phyloP scores from a whole-genome alignment of 2,113 vertebrate species.

The Pteronura brasiliensis region DNA sequence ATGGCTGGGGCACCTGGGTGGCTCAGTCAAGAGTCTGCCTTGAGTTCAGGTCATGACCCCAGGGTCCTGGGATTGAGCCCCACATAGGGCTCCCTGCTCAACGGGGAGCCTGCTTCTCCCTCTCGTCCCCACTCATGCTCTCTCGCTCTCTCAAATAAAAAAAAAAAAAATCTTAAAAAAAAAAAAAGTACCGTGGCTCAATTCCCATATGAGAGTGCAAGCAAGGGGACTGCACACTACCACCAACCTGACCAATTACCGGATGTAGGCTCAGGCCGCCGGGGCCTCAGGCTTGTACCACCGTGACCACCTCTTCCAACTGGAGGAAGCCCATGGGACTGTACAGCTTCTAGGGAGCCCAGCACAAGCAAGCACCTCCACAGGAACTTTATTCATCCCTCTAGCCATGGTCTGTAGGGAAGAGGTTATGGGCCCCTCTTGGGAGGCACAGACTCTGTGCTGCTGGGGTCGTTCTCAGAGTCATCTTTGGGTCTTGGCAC shows the following conservation, averaged over 20 bases:
- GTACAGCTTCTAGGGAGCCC: background rate
- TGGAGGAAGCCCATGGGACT: background rate
- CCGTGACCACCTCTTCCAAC: background rate
- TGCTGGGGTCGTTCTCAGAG: constrained; percentile 49
- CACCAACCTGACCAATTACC: background rate
- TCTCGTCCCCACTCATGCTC: background rate
- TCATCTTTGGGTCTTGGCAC: constrained; percentile 44
- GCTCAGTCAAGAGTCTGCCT: background rate
- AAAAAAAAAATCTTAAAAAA: background rate
- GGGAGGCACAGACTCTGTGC: background rate
- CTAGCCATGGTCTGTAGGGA: background rate
- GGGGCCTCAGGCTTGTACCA: background rate
- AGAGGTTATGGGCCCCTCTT: background rate
- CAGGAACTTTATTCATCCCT: constrained; percentile 59
- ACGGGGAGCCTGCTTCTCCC: too few relatives aligned
- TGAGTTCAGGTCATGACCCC: background rate
- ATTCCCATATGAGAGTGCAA: background rate
- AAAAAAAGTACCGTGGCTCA: background rate
- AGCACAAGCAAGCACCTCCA: background rate
- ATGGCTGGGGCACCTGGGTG: background rate
- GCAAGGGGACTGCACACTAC: background rate
- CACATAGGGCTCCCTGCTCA: background rate
- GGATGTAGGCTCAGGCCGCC: background rate
- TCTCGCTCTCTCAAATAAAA: background rate
- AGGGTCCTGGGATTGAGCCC: background rate